These are phyloP conservation scores for Sesia bembeciformis DNA, from an alignment of 2,888 invertebrate genomes.

Conservation along the genomic window DNA sequence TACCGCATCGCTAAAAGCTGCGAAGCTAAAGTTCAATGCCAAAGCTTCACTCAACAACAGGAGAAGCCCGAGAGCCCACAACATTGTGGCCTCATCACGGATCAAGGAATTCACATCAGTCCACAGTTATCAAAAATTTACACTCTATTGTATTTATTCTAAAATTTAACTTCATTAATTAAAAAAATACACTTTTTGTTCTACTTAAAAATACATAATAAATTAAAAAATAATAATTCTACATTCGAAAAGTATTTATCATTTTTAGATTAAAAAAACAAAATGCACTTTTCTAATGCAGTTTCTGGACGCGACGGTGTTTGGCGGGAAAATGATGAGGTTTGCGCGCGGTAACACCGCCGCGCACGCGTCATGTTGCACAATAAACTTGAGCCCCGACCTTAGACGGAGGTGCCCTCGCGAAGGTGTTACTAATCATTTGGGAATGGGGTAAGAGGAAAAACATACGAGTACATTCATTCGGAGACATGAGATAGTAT, in stretches of 20 bases:
- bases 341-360: constrained; percentile 32
- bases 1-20: constrained; percentile 29
- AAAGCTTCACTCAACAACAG: constrained; percentile 42
- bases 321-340: constrained; percentile 64
- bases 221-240: background rate
- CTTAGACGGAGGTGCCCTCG: constrained; percentile 13
- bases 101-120: constrained; percentile 4
- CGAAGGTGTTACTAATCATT: background rate
- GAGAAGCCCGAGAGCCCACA: constrained; percentile 44
- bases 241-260: constrained; percentile 1
- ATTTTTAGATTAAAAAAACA: constrained; percentile 5
- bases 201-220: constrained; percentile 2
- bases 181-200: constrained; percentile 6
- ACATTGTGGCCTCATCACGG: constrained; percentile 57
- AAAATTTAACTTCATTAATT: background rate
- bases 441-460: too few relatives aligned
- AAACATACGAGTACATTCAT: too few relatives aligned
- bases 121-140: constrained; percentile 4
- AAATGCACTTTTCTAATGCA: constrained; percentile 13
- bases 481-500: too few relatives aligned
- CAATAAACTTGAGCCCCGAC: constrained; percentile 41
- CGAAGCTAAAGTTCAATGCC: constrained; percentile 41
- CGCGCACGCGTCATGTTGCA: constrained; percentile 49
- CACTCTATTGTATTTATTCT: background rate
- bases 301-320: constrained; percentile 39